Conservation (phyloP, 2,113 vertebrate species). For the Barnardius zonarius region DNA sequence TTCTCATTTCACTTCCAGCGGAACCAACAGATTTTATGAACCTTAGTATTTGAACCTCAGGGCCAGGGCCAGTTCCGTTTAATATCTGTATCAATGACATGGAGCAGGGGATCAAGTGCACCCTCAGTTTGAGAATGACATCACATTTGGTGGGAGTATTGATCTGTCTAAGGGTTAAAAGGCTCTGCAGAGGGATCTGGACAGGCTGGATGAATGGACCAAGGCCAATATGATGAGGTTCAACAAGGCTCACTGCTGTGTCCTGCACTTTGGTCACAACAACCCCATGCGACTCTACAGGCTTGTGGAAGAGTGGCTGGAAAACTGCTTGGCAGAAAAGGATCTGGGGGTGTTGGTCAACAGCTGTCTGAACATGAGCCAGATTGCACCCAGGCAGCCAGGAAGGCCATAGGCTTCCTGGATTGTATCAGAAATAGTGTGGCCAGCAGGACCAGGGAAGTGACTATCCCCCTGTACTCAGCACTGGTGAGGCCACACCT, state of each 20-base stretch:
- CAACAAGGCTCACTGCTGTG: not conserved
- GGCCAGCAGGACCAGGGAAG: not conserved
- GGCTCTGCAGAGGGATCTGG: not conserved
- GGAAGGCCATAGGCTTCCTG: too few relatives aligned
- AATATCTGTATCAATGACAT: not conserved
- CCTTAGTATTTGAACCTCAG: not conserved
- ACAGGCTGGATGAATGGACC: accelerated
- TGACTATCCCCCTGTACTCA: not conserved
- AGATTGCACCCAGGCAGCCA: not conserved
- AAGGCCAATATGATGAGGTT: not conserved
- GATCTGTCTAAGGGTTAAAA: not conserved
- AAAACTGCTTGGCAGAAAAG: not conserved
- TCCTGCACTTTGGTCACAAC: not conserved
- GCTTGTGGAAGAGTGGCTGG: not conserved
- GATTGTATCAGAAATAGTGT: not conserved
- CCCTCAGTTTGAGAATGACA: not conserved
- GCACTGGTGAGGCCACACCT: not conserved
- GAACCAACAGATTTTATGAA: not conserved
- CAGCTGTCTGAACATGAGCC: not conserved
- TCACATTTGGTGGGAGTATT: accelerated
- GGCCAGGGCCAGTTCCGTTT: not conserved
- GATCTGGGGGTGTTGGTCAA: not conserved
- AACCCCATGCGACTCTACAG: not conserved
- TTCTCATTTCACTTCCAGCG: not conserved
- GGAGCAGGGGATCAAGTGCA: accelerated